Evolutionary conservation across 2,888 invertebrate genomes (phyloP), one percentile per base, ranked within the genome.

Genomic region (Vesta saturnalis): DNA sequence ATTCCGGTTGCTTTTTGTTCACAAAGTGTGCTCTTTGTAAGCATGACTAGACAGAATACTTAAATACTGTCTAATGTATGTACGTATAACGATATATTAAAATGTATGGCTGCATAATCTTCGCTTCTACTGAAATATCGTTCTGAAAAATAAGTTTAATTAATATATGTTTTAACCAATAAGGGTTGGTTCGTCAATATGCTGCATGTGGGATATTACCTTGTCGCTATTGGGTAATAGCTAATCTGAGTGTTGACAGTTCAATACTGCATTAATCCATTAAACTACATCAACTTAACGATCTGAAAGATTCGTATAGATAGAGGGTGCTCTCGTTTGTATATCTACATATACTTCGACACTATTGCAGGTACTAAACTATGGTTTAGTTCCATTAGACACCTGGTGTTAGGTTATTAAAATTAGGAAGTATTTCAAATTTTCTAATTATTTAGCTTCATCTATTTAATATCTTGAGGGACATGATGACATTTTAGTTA

Each of bases 261-360:
- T 81, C 81, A 80, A 82, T 82, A 83, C 82, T 82, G 82, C 82
- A 82, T 81, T 83, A 83, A 83, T 83, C 83, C 83, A 83, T 83
- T 83, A 83, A 83, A 82, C 80, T 79, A 81, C 81, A 82, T 83
- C 81, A 82, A 78, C 76, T 77, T 81, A 80, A 81, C 80, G 80
- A 81, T 79, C 79, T 77, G 75, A 74, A 78, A 78, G 79, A 79
- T 79, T 78, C 75, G 75, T 76, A 76, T 76, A 76, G 72, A 77
- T 76, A 76, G 78, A 77, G 78, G 79, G 78, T 68, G 64, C 60
- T 64, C 55, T 67, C 49, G 57, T 46, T 63, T 58, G 16, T 68
- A 64, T 64, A 39, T 64, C 60, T 46, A 59, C 54, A 39, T 60
- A 64, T 30, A 62, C 54, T 60, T 49, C 52, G 62, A 59, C 59